Evolutionary conservation across 2,888 invertebrate species (phyloP).

Genomic region (Spatulosminthurus flaviceps): DNA sequence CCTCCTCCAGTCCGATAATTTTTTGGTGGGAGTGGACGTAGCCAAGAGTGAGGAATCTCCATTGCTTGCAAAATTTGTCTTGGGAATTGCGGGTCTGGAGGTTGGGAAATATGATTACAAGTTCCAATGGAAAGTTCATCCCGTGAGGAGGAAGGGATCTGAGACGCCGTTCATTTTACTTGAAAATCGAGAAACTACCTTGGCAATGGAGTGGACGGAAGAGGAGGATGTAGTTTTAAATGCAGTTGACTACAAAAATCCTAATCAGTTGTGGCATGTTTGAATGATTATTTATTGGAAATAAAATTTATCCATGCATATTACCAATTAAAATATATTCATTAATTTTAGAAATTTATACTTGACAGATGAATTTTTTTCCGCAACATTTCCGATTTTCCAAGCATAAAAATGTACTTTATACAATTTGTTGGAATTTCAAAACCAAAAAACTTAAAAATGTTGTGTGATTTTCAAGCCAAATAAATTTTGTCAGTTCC

Average conservation of each 20-base stretch:
- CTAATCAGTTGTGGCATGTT: slow-evolving; percentile 40
- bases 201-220: slow-evolving; percentile 40
- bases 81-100: slow-evolving; percentile 10
- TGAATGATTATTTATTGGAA: not conserved
- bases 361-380: too few relatives aligned
- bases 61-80: not conserved
- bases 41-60: slow-evolving; percentile 14
- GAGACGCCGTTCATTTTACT: slow-evolving; percentile 21
- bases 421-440: too few relatives aligned
- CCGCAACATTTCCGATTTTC: too few relatives aligned
- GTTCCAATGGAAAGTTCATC: slow-evolving; percentile 40
- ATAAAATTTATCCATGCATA: too few relatives aligned
- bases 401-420: too few relatives aligned
- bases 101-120: slow-evolving; percentile 26
- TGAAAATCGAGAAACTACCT: slow-evolving; percentile 40
- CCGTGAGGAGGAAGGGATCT: not conserved
- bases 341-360: too few relatives aligned
- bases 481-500: too few relatives aligned
- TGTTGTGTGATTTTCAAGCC: too few relatives aligned
- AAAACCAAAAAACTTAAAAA: too few relatives aligned
- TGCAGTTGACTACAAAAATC: not conserved
- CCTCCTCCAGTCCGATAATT: not conserved
- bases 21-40: slow-evolving; percentile 27
- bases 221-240: slow-evolving; percentile 18
- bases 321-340: too few relatives aligned